Evolutionary conservation across 2,888 invertebrate genomes (phyloP), one percentile per base, ranked within the genome.

Genomic region (Microplitis manilae): DNA sequence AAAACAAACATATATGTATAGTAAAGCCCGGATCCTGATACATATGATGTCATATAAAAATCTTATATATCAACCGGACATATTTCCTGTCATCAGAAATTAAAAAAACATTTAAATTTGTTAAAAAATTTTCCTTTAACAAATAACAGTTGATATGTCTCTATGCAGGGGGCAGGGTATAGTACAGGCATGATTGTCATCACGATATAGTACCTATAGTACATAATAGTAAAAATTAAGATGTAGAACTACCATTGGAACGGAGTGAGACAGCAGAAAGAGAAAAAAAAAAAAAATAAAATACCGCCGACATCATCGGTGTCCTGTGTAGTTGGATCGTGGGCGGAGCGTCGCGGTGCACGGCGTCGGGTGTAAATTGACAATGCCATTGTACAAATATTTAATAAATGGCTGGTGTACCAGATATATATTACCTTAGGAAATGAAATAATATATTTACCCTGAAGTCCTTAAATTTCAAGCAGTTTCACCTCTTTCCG

Each of bases 351-450:
- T 87, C 86, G 86, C 83, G 85, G 86, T 84, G 85, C 86, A 84
- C 86, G 86, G 85, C 86, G 83, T 85, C 85, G 87, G 86, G 87
- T 88, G 87, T 87, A 83, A 86, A 88, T 88, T 88, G 87, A 88
- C 88, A 88, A 88, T 88, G 87, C 84, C 81, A 87, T 88, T 87
- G 88, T 88, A 80, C 81, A 81, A 83, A 82, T 83, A 80, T 83
- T 84, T 86, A 87, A 87, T 86, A 87, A 88, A 88, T 88, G 85
- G 86, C 85, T 82, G 83, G 50, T 50, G 13, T 50, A 50, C 50
- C 80, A 81, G 83, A 80, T n/a, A 68, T 30, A 65, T 38, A 65
- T 30, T 38, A 65, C 38, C 17, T 13, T 20, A 38, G 9, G 38
- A 65, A 65, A 17, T 65, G 8, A 13, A 65, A 65, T 30, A 65